Evolutionary conservation across 64 coral and sea anemone genomes (phyloP).

Genomic region (Catalaphyllia jardinei): DNA sequence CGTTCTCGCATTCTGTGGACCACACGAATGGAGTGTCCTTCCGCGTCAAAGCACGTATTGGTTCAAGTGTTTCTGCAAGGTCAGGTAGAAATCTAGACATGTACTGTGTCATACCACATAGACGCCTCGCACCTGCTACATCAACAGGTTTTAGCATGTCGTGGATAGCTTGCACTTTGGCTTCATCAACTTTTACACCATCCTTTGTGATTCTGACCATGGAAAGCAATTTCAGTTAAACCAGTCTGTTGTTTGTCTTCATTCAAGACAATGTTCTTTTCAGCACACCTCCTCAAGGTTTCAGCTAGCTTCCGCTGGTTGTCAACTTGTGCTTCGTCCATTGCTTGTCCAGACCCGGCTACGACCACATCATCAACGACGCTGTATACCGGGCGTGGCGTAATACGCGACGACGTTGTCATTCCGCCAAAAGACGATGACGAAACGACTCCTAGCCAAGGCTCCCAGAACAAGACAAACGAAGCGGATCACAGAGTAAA

Average conservation of each 20-base stretch:
- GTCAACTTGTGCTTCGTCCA: slow-evolving; percentile 36
- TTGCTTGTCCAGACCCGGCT: slow-evolving; percentile 53
- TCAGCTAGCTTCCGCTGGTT: slow-evolving; percentile 31
- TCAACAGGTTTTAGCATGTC: background rate
- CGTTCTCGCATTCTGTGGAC: slow-evolving; percentile 42
- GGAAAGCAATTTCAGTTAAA: slow-evolving; percentile 39
- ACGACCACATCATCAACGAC: too few species aligned
- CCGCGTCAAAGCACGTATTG: too few species aligned
- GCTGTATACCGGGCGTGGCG: too few species aligned
- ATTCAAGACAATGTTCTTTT: too few species aligned
- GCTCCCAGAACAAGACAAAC: too few species aligned
- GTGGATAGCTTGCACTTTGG: slow-evolving; percentile 39
- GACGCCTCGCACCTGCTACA: slow-evolving; percentile 48
- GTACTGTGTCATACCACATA: slow-evolving; percentile 61
- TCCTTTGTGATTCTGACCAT: slow-evolving; percentile 61
- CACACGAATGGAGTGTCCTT: slow-evolving; percentile 42
- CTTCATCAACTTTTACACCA: slow-evolving; percentile 40
- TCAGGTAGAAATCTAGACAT: slow-evolving; percentile 43
- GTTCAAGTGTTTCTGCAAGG: too few species aligned
- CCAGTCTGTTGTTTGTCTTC: slow-evolving; percentile 35
- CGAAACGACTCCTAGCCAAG: too few species aligned
- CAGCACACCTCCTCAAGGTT: slow-evolving; percentile 29
- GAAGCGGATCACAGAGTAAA: too few species aligned
- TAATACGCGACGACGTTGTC: too few species aligned
- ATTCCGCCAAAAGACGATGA: too few species aligned